Conservation (phyloP, 2,888 invertebrate species). For the Physocephala rufipes region DNA sequence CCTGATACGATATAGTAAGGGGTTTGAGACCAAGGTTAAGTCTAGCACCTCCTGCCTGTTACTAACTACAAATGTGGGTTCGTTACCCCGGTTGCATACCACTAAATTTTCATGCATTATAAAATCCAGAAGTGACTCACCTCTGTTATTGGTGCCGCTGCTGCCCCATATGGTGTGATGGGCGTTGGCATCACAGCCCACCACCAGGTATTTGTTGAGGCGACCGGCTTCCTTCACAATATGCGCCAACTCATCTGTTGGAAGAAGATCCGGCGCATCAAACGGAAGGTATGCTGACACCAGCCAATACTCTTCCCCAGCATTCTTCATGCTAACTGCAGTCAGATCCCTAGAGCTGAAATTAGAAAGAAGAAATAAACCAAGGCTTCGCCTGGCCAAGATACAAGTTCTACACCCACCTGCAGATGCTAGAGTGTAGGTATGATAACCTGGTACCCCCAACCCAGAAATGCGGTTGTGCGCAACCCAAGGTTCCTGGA, state of each 20-base stretch:
- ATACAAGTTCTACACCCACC: not conserved
- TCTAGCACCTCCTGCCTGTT: too few relatives aligned
- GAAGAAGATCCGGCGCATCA: not conserved
- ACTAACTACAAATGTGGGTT: too few relatives aligned
- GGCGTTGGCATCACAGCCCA: not conserved
- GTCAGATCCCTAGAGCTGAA: not conserved
- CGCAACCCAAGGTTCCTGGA: not conserved
- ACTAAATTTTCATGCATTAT: too few relatives aligned
- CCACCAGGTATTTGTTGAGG: not conserved
- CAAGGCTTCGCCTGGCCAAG: not conserved
- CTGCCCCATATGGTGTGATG: not conserved
- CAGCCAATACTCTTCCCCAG: not conserved
- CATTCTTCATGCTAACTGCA: not conserved
- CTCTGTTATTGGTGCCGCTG: too few relatives aligned
- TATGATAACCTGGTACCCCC: not conserved
- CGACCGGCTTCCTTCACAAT: not conserved
- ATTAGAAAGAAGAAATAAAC: not conserved
- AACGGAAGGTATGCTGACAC: not conserved
- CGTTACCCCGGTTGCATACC: too few relatives aligned
- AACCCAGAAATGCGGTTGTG: not conserved
- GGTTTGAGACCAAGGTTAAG: too few relatives aligned
- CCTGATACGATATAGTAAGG: too few relatives aligned
- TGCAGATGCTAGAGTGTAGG: not conserved
- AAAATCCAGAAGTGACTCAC: too few relatives aligned
- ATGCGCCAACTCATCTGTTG: not conserved